Conservation (phyloP, 2,797 vertebrate genomes). For the Platalea minor region DNA sequence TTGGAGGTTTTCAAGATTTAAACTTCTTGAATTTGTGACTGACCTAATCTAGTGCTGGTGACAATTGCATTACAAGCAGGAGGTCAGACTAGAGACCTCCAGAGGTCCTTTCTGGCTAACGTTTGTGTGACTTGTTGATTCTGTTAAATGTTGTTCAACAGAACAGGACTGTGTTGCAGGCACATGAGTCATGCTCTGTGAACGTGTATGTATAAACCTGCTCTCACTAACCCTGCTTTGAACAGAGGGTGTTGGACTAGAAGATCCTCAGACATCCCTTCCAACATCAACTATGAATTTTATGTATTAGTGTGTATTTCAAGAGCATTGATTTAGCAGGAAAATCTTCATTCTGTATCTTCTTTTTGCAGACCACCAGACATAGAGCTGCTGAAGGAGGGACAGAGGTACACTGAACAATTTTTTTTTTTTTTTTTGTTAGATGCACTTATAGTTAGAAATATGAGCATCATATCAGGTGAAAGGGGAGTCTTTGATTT, state of each 20-base stretch:
- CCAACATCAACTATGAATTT: neutral
- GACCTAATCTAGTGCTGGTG: neutral
- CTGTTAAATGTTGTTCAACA: neutral
- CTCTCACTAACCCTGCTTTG: neutral
- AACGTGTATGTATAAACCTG: neutral
- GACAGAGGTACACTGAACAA: constrained; percentile 78
- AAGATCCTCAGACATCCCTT: neutral
- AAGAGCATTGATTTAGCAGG: neutral
- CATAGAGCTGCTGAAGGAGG: constrained; percentile 84
- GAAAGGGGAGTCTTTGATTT: constrained; percentile 55
- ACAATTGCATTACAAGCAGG: neutral
- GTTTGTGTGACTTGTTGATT: neutral
- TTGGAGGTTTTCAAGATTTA: neutral
- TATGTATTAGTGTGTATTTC: neutral
- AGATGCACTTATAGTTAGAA: neutral
- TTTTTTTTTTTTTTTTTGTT: neutral
- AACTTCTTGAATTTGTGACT: neutral
- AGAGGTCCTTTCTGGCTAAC: neutral
- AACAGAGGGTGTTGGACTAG: neutral
- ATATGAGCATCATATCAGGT: constrained; percentile 23
- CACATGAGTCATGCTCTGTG: rapidly evolving
- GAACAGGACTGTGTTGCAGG: neutral
- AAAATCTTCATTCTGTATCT: constrained; percentile 31
- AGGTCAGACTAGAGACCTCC: neutral
- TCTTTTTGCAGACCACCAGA: constrained; percentile 78